These are phyloP conservation scores for Amphipoea oculea DNA, from an alignment of 2,888 invertebrate genomes.

Conservation along the genomic window DNA sequence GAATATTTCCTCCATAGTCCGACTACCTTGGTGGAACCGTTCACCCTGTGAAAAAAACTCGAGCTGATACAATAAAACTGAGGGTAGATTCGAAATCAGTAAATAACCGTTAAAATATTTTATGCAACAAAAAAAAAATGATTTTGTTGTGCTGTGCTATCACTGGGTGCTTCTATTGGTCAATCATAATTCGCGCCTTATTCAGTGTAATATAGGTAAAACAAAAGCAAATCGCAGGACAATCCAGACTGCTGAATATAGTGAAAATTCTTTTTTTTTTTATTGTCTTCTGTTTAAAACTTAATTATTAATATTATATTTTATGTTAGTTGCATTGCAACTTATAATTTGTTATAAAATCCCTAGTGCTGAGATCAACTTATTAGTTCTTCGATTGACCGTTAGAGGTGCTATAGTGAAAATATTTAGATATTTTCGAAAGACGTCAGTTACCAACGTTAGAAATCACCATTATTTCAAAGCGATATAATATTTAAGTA, in stretches of 20 bases:
- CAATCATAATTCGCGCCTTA: not conserved
- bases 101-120: not conserved
- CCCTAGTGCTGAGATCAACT: not conserved
- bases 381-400: conserved; percentile 11
- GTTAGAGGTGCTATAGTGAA: conserved; percentile 27
- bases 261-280: not conserved
- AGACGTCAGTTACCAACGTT: conserved; percentile 46
- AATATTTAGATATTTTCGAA: conserved; percentile 16
- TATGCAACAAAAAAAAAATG: not conserved
- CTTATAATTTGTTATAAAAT: not conserved
- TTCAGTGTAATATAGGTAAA: not conserved
- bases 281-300: not conserved
- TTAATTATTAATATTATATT: not conserved
- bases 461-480: conserved; percentile 24
- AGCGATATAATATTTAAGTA: conserved; percentile 25
- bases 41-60: not conserved
- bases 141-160: not conserved
- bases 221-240: not conserved
- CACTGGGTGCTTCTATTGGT: conserved; percentile 22
- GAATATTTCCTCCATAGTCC: not conserved
- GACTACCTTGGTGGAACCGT: not conserved
- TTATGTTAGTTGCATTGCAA: not conserved
- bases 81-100: not conserved
- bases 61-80: not conserved
- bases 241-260: conserved; percentile 5